phyloP scores from a whole-genome alignment of 2,888 invertebrate genomes.

The Agrochola macilenta region DNA sequence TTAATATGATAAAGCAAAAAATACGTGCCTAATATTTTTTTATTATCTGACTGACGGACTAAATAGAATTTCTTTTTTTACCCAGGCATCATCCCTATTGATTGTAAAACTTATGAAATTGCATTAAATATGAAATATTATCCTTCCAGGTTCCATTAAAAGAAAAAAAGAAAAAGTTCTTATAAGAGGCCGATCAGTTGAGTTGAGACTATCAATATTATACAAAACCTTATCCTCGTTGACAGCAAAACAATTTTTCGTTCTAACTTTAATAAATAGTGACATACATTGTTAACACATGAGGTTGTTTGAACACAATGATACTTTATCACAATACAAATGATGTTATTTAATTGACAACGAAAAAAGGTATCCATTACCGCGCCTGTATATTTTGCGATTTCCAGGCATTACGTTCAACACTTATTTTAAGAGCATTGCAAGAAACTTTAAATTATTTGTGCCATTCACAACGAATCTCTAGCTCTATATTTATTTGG shows the following conservation, averaged over 20 bases:
- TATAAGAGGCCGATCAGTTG: slow-evolving; percentile 68
- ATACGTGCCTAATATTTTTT: too few species aligned
- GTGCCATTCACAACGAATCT: background rate
- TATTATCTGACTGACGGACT: too few species aligned
- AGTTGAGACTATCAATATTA: slow-evolving; percentile 65
- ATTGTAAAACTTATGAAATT: slow-evolving; percentile 6
- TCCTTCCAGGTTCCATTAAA: background rate
- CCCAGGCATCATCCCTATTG: too few species aligned
- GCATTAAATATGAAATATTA: slow-evolving; percentile 13
- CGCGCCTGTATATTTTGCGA: slow-evolving; percentile 16
- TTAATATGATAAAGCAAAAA: too few species aligned
- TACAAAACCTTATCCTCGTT: slow-evolving; percentile 60
- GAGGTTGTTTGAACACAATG: slow-evolving; percentile 54
- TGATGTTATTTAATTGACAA: slow-evolving; percentile 42
- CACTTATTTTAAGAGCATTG: slow-evolving; percentile 7
- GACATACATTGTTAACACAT: slow-evolving; percentile 66
- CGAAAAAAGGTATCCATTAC: slow-evolving; percentile 37
- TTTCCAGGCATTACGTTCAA: slow-evolving; percentile 42
- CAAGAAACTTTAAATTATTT: slow-evolving; percentile 10
- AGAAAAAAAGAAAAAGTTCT: slow-evolving; percentile 1
- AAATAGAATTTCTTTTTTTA: too few species aligned
- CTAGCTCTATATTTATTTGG: background rate
- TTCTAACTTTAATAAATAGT: slow-evolving; percentile 54
- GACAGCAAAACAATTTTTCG: slow-evolving; percentile 55
- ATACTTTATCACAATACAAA: slow-evolving; percentile 52